Base-by-base conservation (phyloP, 2,797 vertebrate species). In the Echiichthys vipera region DNA sequence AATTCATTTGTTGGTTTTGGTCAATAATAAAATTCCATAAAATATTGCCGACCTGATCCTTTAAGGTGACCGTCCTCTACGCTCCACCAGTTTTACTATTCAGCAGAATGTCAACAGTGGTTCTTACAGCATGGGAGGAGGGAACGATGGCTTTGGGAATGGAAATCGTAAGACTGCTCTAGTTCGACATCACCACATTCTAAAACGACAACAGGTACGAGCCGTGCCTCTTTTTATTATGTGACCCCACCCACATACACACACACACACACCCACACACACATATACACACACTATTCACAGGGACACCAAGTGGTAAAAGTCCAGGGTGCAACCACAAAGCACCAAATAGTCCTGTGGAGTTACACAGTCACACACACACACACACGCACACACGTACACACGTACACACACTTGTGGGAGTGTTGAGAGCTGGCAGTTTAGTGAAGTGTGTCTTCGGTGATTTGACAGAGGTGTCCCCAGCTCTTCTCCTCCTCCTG, bases 131-230 rank as follows among this genome's bases (percentile, higher is more conserved):
- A 40, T 14, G 10, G 36, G 17, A 59, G 53, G 25, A 43, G 32
- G 65, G 57, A 64, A 42, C 75, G 86, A 91, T 85, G 88, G 89
- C 87, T 91, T 90, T 90, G 88, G 88, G 89, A 91, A 57, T 74
- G 65, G 83, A 84, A 84, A 80, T 74, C 17, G 27, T 82, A 90
- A 88, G 83, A 93, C 93, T 91, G 90, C 88, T 93, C 92, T 93
- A 93, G 78, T 86, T 91, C 74, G 79, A 92, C 85, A 89, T 89
- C 85, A 91, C 87, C 91, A 93, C 91, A 78, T 88, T 91, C 89
- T 93, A 94, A 91, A 86, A 92, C 82, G 59, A 93, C 91, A 88
- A 93, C 86, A 91, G 89, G 88, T 85, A 93, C 64, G 81, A 91
- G 89, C 84, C 30, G 86, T 88, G 91, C 87, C 88, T 89, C 77